Base-by-base conservation (phyloP, 2,113 vertebrate genomes). In the Tachuris rubrigastra region DNA sequence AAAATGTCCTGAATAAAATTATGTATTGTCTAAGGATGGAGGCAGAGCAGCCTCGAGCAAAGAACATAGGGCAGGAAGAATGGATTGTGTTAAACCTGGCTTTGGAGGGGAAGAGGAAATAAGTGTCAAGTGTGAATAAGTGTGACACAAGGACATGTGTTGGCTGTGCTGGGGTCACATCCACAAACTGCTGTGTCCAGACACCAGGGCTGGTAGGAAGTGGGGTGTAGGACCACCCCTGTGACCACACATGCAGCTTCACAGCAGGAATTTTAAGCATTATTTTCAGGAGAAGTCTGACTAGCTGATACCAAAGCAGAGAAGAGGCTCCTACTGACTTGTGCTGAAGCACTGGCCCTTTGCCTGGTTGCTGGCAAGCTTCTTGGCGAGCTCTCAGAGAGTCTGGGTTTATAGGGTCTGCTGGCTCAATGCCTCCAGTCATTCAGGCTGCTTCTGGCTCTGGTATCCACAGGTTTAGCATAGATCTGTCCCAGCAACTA, bases 301-400 rank as follows among this genome's bases (percentile, higher is more conserved):
- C 52, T 63, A 89, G 50, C 41, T 81, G 65, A n/a, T 78, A 85
- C 12, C 60, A 72, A 71, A 78, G 62, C 15, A 8, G 52, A 85
- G 77, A 71, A n/a, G 37, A 77, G 44, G 52, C 22, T 91, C 59
- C 69, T 56, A 22, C 27, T 56, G 91, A 18, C 49, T 92, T 56
- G 21, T 75, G 35, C 65, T 78, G 87, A 74, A 81, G 52, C 23
- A 5, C 85, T 95, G 90, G 60, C 81, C 44, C 17, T 68, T 56
- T 95, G 90, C 74, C 96, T 87, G 85, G 42, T 5, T 66, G 71
- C 74, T 94, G 69, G 52, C 60, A 74, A 92, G 89, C 50, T 86
- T 55, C 46, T 71, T 94, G 84, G 84, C 65, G 72, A 78, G 41
- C 42, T 91, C 21, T 59, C 0, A 0, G 60, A 5, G 47, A 82